Evolutionary conservation across 1,140 invertebrate species (phyloP), one percentile per base, ranked within the genome.

Genomic region (Pteromalus puparum): DNA sequence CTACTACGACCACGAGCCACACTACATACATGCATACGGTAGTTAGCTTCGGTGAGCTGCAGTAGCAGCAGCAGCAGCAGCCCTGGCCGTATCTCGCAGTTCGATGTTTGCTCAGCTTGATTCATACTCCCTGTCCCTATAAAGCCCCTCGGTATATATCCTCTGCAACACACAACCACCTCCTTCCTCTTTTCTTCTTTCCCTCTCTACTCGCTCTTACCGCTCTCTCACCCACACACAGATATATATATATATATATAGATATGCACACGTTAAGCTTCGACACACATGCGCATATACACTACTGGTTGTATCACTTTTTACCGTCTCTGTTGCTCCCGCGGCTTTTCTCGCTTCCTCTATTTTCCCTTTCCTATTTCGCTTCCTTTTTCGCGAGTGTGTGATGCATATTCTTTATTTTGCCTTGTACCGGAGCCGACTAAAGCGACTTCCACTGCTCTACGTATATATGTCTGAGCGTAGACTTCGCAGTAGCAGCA

Each of bases 71-170:
- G 42, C 13, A 34, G 21, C 30, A 24, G 48, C 48, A 79, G 67
- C 86, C 88, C 87, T 88, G 88, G 89, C 87, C 89, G 90, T 93
- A 92, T 93, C 92, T 92, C 89, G 87, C 90, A 91, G 90, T 92
- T 91, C 88, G 90, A 92, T 93, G 92, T 93, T 93, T 93, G 90
- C 90, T 90, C 91, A 93, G 92, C 92, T 93, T 93, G 92, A 93
- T 93, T 93, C 91, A 90, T 91, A 89, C 89, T 89, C 87, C 90
- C 86, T 87, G 75, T 84, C 46, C 72, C 75, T 81, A 75, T 46
- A 74, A 70, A 81, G 38, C 46, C 82, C 82, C 42, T 78, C 15
- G 42, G n/a, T 48, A 65, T 77, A 68, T 75, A n/a, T n/a, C n/a
- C n/a, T n/a, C 70, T 73, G 18, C 73, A 82, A 74, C 30, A 34